phyloP scores from a whole-genome alignment of 2,797 vertebrate genomes.

The Borostomias antarcticus region DNA sequence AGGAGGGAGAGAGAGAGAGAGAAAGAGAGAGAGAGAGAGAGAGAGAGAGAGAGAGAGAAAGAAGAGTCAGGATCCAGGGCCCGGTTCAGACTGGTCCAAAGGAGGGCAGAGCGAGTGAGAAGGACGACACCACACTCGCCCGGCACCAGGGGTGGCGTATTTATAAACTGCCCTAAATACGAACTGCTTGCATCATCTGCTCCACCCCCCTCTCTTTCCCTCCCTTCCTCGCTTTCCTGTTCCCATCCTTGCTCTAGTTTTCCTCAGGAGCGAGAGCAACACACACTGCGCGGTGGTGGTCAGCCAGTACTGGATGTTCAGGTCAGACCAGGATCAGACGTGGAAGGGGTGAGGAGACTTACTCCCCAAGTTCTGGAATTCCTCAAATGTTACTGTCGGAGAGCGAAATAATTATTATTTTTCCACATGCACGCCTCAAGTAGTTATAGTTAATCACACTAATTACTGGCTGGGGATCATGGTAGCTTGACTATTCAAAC shows the following conservation, averaged over 20 bases:
- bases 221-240: constrained; percentile 60
- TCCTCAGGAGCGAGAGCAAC: constrained; percentile 25
- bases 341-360: too few species aligned
- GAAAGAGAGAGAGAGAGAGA: constrained; percentile 26
- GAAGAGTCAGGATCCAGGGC: constrained; percentile 45
- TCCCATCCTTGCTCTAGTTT: constrained; percentile 72
- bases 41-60: constrained; percentile 43
- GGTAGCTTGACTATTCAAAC: too few species aligned
- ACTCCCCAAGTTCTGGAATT: too few species aligned
- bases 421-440: too few species aligned
- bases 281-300: neutral
- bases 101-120: constrained; percentile 55
- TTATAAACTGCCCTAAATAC: constrained; percentile 84
- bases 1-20: neutral
- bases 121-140: constrained; percentile 51
- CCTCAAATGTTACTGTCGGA: neutral
- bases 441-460: too few species aligned
- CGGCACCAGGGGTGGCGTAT: constrained; percentile 72
- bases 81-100: constrained; percentile 48
- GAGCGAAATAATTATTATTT: neutral
- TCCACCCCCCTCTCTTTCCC: constrained; percentile 64
- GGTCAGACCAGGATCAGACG: neutral
- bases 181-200: constrained; percentile 55
- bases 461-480: too few species aligned
- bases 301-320: neutral